Base-by-base conservation (phyloP, 92 coral and sea anemone genomes). In the Epizoanthus scotinus region DNA sequence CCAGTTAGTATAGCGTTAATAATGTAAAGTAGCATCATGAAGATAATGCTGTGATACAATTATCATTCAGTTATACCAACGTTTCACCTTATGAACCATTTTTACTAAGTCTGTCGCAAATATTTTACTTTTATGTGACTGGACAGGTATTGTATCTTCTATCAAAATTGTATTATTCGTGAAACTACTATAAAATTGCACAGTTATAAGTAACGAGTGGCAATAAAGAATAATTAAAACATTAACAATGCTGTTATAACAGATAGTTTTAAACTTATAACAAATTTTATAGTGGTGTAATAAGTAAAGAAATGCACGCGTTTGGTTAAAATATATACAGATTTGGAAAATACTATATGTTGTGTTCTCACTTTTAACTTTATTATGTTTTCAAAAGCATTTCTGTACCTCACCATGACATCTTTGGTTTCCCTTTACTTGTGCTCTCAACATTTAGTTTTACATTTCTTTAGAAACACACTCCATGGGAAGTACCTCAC, bases 131-230 rank as follows among this genome's bases (percentile, higher is more conserved):
- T 47, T 47, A 13, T 47, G 52, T 47, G 52, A 47, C 52, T 47
- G 68, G 28, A 75, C 59, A 75, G 52, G 24, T 34, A 38, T 25
- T 57, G 81, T 59, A 74, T 74, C 67, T 74, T 67, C 60, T 74
- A 74, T 58, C 36, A 57, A 75, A 57, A 31, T 57, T 28, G 42
- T 59, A 59, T 58, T 58, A 75, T 58, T 75, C 38, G 52, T 26
- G 6, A 60, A 75, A 52, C 55, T 73, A 73, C 14, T 54, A 73
- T 29, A 22, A 49, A 25, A 21, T 44, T 5, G 18, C 26, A 63
- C 13, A n/a, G 57, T 20, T 75, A 21, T 34, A 57, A 58, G 25
- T 75, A 36, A 59, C 9, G 61, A 31, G 40, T 56, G 62, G 60
- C 57, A 40, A 56, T 74, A 74, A 56, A 65, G 60, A 58, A 29